Base-by-base conservation (phyloP, 1,140 invertebrate species). In the Ips typographus region DNA sequence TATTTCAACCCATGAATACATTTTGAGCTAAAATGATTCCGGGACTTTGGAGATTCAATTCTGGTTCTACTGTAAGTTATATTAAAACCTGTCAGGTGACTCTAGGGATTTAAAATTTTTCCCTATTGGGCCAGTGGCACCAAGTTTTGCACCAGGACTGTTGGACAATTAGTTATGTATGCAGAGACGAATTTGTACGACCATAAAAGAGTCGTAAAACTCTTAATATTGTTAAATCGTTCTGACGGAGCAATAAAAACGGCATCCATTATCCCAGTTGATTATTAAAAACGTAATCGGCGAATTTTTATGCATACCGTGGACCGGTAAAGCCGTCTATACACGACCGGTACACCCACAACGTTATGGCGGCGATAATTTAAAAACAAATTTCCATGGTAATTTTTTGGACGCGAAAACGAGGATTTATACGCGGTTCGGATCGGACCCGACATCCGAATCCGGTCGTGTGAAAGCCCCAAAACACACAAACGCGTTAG, bases 171-270 rank as follows among this genome's bases (percentile, higher is more conserved):
- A 69, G 51, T 53, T 69, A 69, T 69, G 67, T 69, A 69, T 69
- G 57, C 59, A 69, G 67, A 44, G 49, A 62, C 67, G 60, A 69
- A 69, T 69, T 63, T 49, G 67, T 62, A 44, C 44, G 57, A 57
- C 60, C 52, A 49, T 69, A 69, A 69, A 69, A 69, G 8, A 40
- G 47, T 61, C 67, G 49, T 69, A 69, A 69, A 69, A 61, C 51
- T 42, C 67, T 63, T 69, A 69, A 69, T 69, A 69, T 69, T 55
- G 60, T 62, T 69, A 69, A 69, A 69, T 69, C 67, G 56, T 42
- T 69, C 59, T 57, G 67, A 7, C 49, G 60, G 22, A 22, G 59
- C 60, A 60, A 63, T 69, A 69, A 69, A 69, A 69, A 56, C 40
- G 56, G 59, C 67, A 61, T 53, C 62, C 58, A 68, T 68, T 60